Evolutionary conservation across 35 echinoderm and acorn worm species (phyloP).

Genomic region (Amphiura filiformis): DNA sequence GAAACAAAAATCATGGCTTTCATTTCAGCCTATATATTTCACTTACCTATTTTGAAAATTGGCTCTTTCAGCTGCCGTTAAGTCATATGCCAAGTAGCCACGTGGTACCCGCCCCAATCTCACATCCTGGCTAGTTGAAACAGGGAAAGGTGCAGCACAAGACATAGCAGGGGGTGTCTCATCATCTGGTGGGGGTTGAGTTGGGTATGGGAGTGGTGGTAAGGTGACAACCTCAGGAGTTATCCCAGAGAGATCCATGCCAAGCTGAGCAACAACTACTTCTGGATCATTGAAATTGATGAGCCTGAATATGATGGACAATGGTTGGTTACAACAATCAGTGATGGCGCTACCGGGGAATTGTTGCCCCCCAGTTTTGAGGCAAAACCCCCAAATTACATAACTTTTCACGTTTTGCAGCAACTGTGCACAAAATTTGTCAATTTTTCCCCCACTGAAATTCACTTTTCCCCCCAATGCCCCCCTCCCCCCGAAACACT

Average conservation of each 20-base stretch:
- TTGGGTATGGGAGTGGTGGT: conserved; percentile 80
- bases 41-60: conserved; percentile 64
- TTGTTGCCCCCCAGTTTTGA: too few relatives aligned
- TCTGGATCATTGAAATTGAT: conserved; percentile 76
- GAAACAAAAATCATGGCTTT: too few relatives aligned
- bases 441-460: too few relatives aligned
- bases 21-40: too few relatives aligned
- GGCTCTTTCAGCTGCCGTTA: conserved; percentile 1
- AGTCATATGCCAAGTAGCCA: background rate
- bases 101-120: conserved; percentile 45
- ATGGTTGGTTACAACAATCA: too few relatives aligned
- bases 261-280: conserved; percentile 38
- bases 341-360: too few relatives aligned
- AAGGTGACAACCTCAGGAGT: conserved; percentile 40
- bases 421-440: too few relatives aligned
- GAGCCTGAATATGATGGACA: conserved; percentile 9
- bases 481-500: too few relatives aligned
- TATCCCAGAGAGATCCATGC: conserved; percentile 63
- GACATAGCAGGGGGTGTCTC: conserved; percentile 28
- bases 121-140: conserved; percentile 21
- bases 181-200: conserved; percentile 45
- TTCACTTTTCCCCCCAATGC: too few relatives aligned
- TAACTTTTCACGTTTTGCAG: too few relatives aligned
- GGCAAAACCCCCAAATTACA: too few relatives aligned
- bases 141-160: conserved; percentile 47